Evolutionary conservation across 2,888 invertebrate genomes (phyloP).

Genomic region (Temnothorax rugatulus): DNA sequence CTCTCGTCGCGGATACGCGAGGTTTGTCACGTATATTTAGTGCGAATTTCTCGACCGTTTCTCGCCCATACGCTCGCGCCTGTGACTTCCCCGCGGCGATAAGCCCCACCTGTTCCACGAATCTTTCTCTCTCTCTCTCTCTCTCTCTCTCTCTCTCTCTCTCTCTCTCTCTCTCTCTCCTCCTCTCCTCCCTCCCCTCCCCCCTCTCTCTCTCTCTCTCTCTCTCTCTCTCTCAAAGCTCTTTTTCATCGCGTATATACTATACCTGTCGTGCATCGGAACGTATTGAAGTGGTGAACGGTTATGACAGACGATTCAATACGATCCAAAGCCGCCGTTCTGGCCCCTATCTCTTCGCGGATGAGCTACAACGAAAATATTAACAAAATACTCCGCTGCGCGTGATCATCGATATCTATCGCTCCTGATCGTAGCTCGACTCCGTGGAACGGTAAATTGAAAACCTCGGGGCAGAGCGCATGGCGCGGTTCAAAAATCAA

Average conservation of each 20-base stretch:
- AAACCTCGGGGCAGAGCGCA: slow-evolving; percentile 25
- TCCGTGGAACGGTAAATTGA: slow-evolving; percentile 31
- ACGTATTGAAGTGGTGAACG: slow-evolving; percentile 66
- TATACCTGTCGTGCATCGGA: slow-evolving; percentile 49
- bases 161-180: background rate
- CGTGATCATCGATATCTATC: slow-evolving; percentile 51
- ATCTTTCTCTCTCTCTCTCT: background rate
- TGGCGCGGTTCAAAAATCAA: slow-evolving; percentile 47
- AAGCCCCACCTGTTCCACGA: slow-evolving; percentile 57
- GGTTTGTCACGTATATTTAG: slow-evolving; percentile 66
- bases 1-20: slow-evolving; percentile 34
- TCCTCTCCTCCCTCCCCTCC: too few relatives aligned
- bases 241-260: slow-evolving; percentile 60
- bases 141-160: slow-evolving; percentile 57
- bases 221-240: slow-evolving; percentile 57
- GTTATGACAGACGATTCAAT: slow-evolving; percentile 73
- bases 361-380: slow-evolving; percentile 57
- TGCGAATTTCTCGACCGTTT: slow-evolving; percentile 55
- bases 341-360: slow-evolving; percentile 48
- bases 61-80: slow-evolving; percentile 35
- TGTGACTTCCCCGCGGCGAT: slow-evolving; percentile 59
- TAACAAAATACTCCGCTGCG: slow-evolving; percentile 49
- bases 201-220: background rate
- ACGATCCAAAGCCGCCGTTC: slow-evolving; percentile 42
- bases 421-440: slow-evolving; percentile 6